Evolutionary conservation across 2,797 vertebrate species (phyloP).

Genomic region (Phoeniculus purpureus): DNA sequence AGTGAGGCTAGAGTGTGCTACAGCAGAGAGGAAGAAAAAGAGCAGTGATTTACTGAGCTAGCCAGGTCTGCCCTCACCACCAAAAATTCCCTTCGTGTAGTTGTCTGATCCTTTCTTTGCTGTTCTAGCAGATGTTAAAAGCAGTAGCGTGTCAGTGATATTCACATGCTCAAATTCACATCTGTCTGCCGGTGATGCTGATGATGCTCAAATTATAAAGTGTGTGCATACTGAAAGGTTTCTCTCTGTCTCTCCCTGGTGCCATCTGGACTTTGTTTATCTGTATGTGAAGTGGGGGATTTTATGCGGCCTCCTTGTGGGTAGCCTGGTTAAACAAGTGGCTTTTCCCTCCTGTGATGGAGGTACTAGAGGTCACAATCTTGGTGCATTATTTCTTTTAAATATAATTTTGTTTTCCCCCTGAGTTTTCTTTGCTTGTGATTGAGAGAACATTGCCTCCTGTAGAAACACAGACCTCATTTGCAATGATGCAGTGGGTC

Average conservation of each 20-base stretch:
- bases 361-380: background rate
- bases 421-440: background rate
- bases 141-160: background rate
- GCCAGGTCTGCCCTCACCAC: background rate
- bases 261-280: slow-evolving; percentile 34
- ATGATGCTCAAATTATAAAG: slow-evolving; percentile 14
- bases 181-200: slow-evolving; percentile 30
- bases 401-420: background rate
- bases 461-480: background rate
- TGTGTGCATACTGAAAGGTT: background rate
- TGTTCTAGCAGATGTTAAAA: slow-evolving; percentile 6
- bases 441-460: background rate
- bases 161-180: background rate
- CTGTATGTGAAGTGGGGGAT: slow-evolving; percentile 12
- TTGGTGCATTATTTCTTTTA: background rate
- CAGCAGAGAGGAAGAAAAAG: background rate
- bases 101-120: background rate
- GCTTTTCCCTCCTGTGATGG: background rate
- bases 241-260: background rate
- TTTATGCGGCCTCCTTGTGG: slow-evolving; percentile 16
- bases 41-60: background rate
- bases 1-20: background rate
- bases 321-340: background rate
- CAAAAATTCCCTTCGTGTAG: background rate
- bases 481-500: background rate